Conservation (phyloP, 2,797 vertebrate species). For the Lophotriccus pileatus region DNA sequence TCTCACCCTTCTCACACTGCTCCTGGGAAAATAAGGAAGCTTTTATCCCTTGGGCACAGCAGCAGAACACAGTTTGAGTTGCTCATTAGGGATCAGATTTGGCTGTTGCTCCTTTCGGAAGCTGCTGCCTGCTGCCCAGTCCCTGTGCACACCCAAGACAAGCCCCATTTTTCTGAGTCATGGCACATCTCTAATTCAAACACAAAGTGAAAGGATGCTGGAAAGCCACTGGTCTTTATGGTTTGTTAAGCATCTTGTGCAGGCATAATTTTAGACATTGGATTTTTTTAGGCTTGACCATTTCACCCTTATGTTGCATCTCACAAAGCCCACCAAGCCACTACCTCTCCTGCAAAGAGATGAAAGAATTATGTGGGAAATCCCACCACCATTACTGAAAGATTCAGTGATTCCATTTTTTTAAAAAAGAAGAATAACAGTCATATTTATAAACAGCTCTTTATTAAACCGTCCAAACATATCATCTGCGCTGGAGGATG, state of each 20-base stretch:
- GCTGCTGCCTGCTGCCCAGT: background rate
- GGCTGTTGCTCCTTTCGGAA: background rate
- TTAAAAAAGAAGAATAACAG: background rate
- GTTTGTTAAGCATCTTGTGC: conserved; percentile 36
- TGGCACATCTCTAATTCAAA: background rate
- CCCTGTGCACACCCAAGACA: background rate
- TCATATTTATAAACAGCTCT: conserved; percentile 31
- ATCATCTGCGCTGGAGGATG: conserved; percentile 41
- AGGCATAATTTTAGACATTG: background rate
- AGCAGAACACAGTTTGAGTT: background rate
- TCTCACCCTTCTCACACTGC: background rate
- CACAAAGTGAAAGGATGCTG: conserved; percentile 5
- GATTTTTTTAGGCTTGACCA: background rate
- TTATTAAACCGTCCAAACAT: conserved; percentile 49
- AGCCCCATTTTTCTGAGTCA: background rate
- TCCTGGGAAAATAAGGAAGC: background rate
- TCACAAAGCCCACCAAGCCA: background rate
- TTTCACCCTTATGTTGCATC: background rate
- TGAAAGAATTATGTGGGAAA: background rate
- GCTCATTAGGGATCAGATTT: rapidly evolving
- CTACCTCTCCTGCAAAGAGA: background rate
- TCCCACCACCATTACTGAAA: background rate
- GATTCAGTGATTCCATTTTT: background rate
- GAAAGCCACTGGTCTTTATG: conserved; percentile 42
- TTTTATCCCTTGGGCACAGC: background rate